A percentile compares a stretch with the other conserved stretches of the same genome.
Evolutionary conservation across 2,797 vertebrate genomes (phyloP).

Genomic region (Ficedula albicollis): DNA sequence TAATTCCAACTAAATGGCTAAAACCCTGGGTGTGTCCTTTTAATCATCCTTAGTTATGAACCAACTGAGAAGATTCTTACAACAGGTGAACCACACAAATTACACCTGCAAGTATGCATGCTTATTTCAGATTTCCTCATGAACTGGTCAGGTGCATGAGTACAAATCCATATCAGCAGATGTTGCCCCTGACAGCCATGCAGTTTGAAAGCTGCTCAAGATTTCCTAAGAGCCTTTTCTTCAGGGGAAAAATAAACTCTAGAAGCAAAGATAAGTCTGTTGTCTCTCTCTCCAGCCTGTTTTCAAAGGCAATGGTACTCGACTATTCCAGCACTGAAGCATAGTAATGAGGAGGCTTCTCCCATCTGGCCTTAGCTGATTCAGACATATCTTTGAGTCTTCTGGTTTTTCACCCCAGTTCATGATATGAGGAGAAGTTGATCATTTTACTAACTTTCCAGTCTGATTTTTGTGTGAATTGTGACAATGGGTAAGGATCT

Average conservation of each 20-base stretch:
- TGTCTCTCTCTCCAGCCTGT: not conserved
- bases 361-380: not conserved
- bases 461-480: not conserved
- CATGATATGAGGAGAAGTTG: not conserved
- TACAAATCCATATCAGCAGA: not conserved
- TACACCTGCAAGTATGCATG: not conserved
- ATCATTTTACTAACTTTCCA: not conserved
- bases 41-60: not conserved
- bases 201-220: not conserved
- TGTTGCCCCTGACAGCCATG: not conserved
- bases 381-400: not conserved
- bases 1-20: not conserved
- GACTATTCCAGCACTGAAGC: not conserved
- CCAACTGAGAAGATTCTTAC: not conserved
- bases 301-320: not conserved
- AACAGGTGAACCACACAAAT: not conserved
- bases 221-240: not conserved
- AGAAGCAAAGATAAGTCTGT: not conserved
- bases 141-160: accelerated
- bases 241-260: not conserved
- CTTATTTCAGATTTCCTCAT: not conserved
- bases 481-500: not conserved
- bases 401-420: not conserved
- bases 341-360: not conserved
- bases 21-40: not conserved